Percentiles rank a stretch among this genome's conserved stretches.
Conservation (phyloP, 2,113 vertebrate species). For the Prunella fulvescens region DNA sequence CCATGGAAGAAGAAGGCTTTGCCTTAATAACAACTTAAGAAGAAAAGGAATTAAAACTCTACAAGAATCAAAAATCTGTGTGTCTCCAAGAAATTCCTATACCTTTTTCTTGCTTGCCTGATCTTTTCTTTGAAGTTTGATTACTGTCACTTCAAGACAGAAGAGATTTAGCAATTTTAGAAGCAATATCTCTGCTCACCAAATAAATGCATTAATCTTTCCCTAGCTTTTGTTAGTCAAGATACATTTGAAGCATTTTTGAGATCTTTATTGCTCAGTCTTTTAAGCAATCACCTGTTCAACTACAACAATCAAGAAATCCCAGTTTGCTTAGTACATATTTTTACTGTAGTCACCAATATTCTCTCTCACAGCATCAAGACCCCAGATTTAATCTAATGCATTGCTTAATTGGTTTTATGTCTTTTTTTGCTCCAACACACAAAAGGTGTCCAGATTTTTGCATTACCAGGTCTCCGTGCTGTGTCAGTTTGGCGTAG, state of each 20-base stretch:
- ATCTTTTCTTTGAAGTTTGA: not conserved
- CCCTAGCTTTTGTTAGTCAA: not conserved
- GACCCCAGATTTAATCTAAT: not conserved
- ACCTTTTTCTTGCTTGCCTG: not conserved
- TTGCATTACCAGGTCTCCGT: not conserved
- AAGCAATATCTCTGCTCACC: not conserved
- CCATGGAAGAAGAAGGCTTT: not conserved
- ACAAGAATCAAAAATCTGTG: not conserved
- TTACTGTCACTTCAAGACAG: not conserved
- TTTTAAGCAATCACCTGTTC: not conserved
- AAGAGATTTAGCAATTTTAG: not conserved
- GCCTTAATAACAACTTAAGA: not conserved
- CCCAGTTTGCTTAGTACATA: not conserved
- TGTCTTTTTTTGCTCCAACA: not conserved
- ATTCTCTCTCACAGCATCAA: not conserved
- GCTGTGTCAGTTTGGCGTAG: rapidly evolving
- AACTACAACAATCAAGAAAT: not conserved
- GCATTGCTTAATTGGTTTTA: not conserved
- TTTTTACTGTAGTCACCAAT: not conserved
- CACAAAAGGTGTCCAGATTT: not conserved
- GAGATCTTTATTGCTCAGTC: not conserved
- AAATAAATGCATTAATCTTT: not conserved
- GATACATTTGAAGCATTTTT: not conserved
- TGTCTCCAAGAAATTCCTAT: not conserved
- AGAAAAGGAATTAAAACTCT: not conserved